phyloP scores from a whole-genome alignment of 2,113 vertebrate species.

The Canis aureus region DNA sequence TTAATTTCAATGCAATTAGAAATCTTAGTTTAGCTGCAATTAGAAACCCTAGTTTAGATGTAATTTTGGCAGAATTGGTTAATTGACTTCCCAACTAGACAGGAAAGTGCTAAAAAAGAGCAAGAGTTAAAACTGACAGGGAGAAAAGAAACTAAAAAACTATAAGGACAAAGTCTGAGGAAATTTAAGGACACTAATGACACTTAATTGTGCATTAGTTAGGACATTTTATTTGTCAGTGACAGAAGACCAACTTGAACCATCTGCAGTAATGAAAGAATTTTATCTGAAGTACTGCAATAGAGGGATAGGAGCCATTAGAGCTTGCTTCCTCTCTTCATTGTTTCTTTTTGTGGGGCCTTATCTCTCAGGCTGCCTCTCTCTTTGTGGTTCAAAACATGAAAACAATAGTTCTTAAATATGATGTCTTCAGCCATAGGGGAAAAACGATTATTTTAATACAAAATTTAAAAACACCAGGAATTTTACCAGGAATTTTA shows the following conservation, averaged over 20 bases:
- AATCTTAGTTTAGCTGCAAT: conserved; percentile 23
- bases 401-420: neutral
- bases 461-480: neutral
- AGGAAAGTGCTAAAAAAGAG: neutral
- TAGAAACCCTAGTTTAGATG: conserved; percentile 3
- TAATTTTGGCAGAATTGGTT: neutral
- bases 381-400: neutral
- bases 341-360: neutral
- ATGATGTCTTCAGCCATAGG: neutral
- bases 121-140: neutral
- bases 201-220: neutral
- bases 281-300: neutral
- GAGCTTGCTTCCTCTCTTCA: neutral
- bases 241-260: neutral
- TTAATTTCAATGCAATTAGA: conserved; percentile 6
- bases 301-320: neutral
- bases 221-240: neutral
- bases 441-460: neutral
- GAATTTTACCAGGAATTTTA: neutral
- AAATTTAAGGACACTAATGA: neutral
- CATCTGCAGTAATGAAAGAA: neutral
- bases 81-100: conserved; percentile 7
- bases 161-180: neutral
- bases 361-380: neutral
- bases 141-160: neutral